phyloP scores from a whole-genome alignment of 2,888 invertebrate genomes.

The Dolichomitus sp. region DNA sequence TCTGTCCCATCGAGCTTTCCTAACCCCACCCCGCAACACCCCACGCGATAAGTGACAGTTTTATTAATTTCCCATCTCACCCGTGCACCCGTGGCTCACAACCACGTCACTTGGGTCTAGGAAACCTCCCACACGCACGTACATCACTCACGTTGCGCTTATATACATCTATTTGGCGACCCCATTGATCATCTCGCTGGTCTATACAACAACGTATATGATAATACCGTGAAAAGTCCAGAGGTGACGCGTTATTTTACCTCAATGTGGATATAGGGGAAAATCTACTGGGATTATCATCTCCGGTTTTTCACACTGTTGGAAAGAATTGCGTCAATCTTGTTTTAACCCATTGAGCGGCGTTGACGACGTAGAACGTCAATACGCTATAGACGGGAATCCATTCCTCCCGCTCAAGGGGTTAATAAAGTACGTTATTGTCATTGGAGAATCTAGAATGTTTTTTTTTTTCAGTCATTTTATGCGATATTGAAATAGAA shows the following conservation, averaged over 20 bases:
- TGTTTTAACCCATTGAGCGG: conserved; percentile 1
- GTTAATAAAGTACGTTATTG: not conserved
- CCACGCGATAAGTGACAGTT: conserved; percentile 90
- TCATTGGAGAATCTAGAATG: not conserved
- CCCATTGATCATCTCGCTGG: conserved; percentile 2
- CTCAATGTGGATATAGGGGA: conserved; percentile 44
- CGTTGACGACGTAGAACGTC: too few relatives aligned
- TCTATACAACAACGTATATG: conserved; percentile 1
- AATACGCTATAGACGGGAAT: too few relatives aligned
- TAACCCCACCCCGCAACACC: conserved; percentile 48
- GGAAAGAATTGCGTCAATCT: not conserved
- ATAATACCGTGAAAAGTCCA: conserved; percentile 5
- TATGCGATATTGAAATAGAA: not conserved
- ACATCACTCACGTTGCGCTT: conserved; percentile 60
- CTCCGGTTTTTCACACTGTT: conserved; percentile 19
- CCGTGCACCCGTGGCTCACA: conserved; percentile 68
- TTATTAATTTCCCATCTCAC: conserved; percentile 91
- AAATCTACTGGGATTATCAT: not conserved
- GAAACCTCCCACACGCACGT: conserved; percentile 42
- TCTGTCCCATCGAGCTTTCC: conserved; percentile 27
- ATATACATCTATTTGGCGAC: conserved; percentile 3
- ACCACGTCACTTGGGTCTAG: conserved; percentile 55
- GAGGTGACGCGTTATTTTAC: conserved; percentile 21
- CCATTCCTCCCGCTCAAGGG: too few relatives aligned
- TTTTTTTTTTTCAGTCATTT: not conserved